Base-by-base conservation (phyloP, 1,140 invertebrate species). In the Lordiphosa clarofinis region DNA sequence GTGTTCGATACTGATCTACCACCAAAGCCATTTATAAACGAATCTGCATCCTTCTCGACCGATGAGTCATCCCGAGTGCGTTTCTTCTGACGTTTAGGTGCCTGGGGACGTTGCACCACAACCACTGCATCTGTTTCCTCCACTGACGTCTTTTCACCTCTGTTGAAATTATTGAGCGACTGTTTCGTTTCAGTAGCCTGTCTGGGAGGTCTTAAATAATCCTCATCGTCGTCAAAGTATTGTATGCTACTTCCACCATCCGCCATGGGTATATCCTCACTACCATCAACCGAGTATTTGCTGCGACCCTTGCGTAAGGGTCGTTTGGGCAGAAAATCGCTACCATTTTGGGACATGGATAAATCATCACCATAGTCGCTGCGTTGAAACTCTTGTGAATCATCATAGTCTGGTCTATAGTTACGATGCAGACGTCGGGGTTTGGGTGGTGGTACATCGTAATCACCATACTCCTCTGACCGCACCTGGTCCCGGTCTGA, bases 31-130 rank as follows among this genome's bases (percentile, higher is more conserved):
- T 88, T 90, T 13, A 89, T 72, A 50, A 90, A 90, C 8, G 90
- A 90, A 54, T 90, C 90, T 4, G 90, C 90, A 57, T 90, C 90
- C 56, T 88, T 90, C 55, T 91, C 90, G 1, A 84, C 64, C 56
- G 90, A 70, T 75, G 60, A 65, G 67, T 90, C 70, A 74, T 90
- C 56, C 35, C 73, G 66, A 65, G 78, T 71, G 65, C 86, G 86
- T 56, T 79, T 87, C 84, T 88, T 89, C 24, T 89, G 87, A 39
- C 89, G 88, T 35, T 87, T 74, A 9, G 89, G 78, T 40, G 78
- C 79, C 57, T 88, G 87, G 13, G 71, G 78, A 6, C 57, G 63
- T 31, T 31, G 49, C 36, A 19, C 40, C 31, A 53, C 57, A 13
- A n/a, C 43, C 43, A 46, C 52, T 55, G 15, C 49, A 63, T 49